Evolutionary conservation across 2,797 vertebrate species (phyloP).

Genomic region (Crenichthys baileyi): DNA sequence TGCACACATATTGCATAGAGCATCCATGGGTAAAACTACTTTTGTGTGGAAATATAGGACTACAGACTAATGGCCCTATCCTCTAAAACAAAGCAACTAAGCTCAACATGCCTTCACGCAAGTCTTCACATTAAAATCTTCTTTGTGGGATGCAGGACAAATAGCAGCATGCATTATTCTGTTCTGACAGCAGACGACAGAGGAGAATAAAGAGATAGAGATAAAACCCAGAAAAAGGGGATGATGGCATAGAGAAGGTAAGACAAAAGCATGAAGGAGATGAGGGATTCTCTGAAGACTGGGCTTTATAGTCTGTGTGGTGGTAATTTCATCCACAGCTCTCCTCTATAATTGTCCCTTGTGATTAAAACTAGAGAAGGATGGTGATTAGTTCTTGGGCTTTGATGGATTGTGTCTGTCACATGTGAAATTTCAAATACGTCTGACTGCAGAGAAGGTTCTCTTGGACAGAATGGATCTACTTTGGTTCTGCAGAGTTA

Average conservation of each 20-base stretch:
- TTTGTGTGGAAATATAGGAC: not conserved
- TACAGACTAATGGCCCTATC: not conserved
- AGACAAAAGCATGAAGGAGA: slow-evolving; percentile 53
- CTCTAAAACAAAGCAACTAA: not conserved
- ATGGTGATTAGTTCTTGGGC: slow-evolving; percentile 39
- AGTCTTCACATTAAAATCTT: slow-evolving; percentile 15
- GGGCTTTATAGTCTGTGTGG: slow-evolving; percentile 57
- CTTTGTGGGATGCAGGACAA: slow-evolving; percentile 37
- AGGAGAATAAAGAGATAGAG: slow-evolving; percentile 39
- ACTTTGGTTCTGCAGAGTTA: not conserved
- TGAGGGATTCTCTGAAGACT: slow-evolving; percentile 54
- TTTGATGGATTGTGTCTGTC: slow-evolving; percentile 46
- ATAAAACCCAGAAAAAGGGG: slow-evolving; percentile 30
- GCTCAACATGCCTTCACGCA: slow-evolving; percentile 18
- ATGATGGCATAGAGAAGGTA: slow-evolving; percentile 25
- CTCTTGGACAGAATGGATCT: not conserved
- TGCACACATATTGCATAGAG: not conserved
- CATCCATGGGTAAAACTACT: too few relatives aligned
- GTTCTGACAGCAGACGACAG: slow-evolving; percentile 37
- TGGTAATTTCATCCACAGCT: slow-evolving; percentile 48
- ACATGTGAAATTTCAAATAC: slow-evolving; percentile 30
- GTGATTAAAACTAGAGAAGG: slow-evolving; percentile 59
- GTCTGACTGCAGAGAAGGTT: slow-evolving; percentile 12
- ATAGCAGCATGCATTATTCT: slow-evolving; percentile 32
- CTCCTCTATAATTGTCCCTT: slow-evolving; percentile 57